Percentiles rank a stretch among this genome's conserved stretches.
Conservation (phyloP, 2,113 vertebrate species). For the Pedetes capensis region DNA sequence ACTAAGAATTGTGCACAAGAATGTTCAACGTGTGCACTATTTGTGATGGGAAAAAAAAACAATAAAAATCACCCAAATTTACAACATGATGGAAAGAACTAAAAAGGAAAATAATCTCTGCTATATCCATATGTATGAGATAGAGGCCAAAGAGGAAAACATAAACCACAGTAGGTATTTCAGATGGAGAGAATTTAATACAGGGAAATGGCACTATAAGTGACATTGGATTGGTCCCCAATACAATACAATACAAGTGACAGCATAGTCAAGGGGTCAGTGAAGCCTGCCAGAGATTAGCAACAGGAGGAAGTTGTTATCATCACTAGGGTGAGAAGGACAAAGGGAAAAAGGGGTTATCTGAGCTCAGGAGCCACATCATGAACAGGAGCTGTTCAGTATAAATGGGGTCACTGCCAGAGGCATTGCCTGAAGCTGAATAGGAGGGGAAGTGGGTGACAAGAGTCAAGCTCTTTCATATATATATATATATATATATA, state of each 20-base stretch:
- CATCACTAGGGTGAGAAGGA: background rate
- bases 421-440: background rate
- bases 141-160: background rate
- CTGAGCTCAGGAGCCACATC: background rate
- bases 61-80: background rate
- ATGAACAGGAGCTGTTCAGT: background rate
- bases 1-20: background rate
- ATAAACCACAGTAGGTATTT: background rate
- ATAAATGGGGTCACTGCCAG: background rate
- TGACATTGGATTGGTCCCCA: too few relatives aligned
- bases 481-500: too few relatives aligned
- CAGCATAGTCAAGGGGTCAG: background rate
- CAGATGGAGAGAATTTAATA: background rate
- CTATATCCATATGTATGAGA: background rate
- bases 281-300: background rate
- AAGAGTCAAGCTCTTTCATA: too few relatives aligned
- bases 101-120: background rate
- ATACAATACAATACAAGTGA: too few relatives aligned
- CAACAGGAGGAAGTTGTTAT: background rate
- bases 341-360: background rate
- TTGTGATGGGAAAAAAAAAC: background rate
- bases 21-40: background rate
- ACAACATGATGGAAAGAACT: background rate
- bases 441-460: too few relatives aligned
- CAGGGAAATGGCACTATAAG: background rate